Percentiles rank a stretch among this genome's conserved stretches.
Evolutionary conservation across 37 sponge, comb jelly and placozoan species (phyloP).

Genomic region (Halisarca cf. caerulea): DNA sequence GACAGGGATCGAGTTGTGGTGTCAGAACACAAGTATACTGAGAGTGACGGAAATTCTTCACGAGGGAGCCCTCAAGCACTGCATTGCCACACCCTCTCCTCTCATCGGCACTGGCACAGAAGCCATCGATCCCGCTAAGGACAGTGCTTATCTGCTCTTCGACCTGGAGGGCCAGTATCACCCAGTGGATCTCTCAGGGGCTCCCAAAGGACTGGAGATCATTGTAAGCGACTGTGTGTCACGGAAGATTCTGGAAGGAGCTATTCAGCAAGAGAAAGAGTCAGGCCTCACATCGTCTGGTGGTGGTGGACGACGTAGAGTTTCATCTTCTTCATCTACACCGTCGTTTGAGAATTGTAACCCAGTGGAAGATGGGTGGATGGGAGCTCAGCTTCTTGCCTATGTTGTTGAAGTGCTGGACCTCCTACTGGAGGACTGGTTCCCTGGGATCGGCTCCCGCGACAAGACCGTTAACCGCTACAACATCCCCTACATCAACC

Average conservation of each 20-base stretch:
- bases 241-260: conserved; percentile 30
- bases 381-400: conserved; percentile 77
- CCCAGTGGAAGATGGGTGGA: conserved; percentile 55
- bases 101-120: conserved; percentile 19
- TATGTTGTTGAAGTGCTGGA: conserved; percentile 65
- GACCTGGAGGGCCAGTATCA: conserved; percentile 57
- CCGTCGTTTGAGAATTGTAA: not conserved
- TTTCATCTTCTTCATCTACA: not conserved
- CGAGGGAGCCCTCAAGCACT: conserved; percentile 46
- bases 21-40: conserved; percentile 67
- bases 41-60: conserved; percentile 72
- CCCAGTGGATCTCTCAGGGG: conserved; percentile 49
- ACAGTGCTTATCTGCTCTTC: conserved; percentile 62
- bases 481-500: conserved; percentile 73
- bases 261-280: not conserved
- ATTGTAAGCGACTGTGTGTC: conserved; percentile 73
- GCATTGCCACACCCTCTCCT: conserved; percentile 46
- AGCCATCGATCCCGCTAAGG: conserved; percentile 63
- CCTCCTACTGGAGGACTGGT: conserved; percentile 91
- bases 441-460: conserved; percentile 75
- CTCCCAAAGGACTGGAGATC: conserved; percentile 74
- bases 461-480: conserved; percentile 45
- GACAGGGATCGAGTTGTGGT: conserved; percentile 91
- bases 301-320: too few relatives aligned
- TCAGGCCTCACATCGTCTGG: not conserved